Base-by-base conservation (phyloP, 2,113 vertebrate genomes). In the Prochilodus magdalenae region DNA sequence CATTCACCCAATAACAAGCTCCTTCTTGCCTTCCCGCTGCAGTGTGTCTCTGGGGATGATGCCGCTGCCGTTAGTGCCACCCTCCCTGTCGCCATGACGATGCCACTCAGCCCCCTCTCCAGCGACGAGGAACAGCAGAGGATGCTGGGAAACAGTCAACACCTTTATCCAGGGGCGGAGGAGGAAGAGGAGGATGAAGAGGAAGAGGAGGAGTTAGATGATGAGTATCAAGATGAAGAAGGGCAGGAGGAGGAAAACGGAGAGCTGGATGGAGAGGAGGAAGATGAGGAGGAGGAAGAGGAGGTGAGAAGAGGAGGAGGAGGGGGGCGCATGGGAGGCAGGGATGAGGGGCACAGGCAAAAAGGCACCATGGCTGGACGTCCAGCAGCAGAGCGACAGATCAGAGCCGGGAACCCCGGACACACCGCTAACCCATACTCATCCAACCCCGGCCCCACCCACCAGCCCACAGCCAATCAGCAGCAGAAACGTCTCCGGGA, bases 91-190 rank as follows among this genome's bases (percentile, higher is more conserved):
- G 91, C 94, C 95, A 95, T 95, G 94, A 97, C 93, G 65, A 97
- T 97, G 96, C 95, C 96, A 85, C 94, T 96, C 91, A 97, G 96
- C 93, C 96, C 95, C 89, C 94, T 94, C 90, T 95, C 96, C 88
- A 97, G 96, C 86, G 96, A 96, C 95, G 96, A 97, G 93, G 96
- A 97, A 91, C 94, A 93, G 86, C 95, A 94, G 92, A 96, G 95
- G 86, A 95, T 94, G 94, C 94, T 96, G 92, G 93, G 93, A 90
- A 94, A 91, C 85, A 93, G 80, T 59, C 90, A 91, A 86, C 93
- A 93, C 89, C 92, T 93, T 69, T 94, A 94, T 87, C 93, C 93
- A 82, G 94, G 93, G 91, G 93, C 90, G 20, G 93, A 94, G 85
- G 93, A 94, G 72, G 96, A 96, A 88, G 96, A 95, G 73, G 95